These are phyloP conservation scores for Lasioglossum malachurum DNA, from an alignment of 2,888 invertebrate species.

Conservation along the genomic window DNA sequence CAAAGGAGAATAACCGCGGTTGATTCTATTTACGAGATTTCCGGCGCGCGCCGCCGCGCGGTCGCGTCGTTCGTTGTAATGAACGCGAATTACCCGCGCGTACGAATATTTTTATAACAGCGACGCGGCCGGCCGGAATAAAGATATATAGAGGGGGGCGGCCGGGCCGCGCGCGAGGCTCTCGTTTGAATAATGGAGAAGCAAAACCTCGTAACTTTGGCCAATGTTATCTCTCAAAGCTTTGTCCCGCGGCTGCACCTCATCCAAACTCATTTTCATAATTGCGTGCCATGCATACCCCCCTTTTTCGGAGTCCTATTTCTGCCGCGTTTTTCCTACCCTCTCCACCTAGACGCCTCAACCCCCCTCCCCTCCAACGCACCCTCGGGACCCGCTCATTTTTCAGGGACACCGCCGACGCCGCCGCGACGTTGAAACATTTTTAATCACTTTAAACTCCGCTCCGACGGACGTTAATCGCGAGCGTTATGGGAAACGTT, in stretches of 20 bases:
- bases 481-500: conserved; percentile 28
- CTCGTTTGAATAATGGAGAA: conserved; percentile 74
- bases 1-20: conserved; percentile 26
- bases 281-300: conserved; percentile 67
- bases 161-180: conserved; percentile 53
- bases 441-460: conserved; percentile 72
- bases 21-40: conserved; percentile 54
- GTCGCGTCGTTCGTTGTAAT: conserved; percentile 47
- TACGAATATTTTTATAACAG: conserved; percentile 62
- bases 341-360: background rate
- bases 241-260: conserved; percentile 66
- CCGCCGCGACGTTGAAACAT: conserved; percentile 59
- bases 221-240: conserved; percentile 76
- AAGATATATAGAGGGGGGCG: conserved; percentile 52
- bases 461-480: conserved; percentile 35
- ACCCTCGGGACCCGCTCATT: conserved; percentile 37
- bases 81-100: conserved; percentile 63
- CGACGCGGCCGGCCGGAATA: conserved; percentile 33
- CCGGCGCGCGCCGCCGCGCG: background rate
- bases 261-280: conserved; percentile 75
- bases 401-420: conserved; percentile 22
- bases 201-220: conserved; percentile 74
- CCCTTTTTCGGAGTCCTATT: conserved; percentile 62
- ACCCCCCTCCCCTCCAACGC: background rate
- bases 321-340: conserved; percentile 51